Percentiles rank a stretch among this genome's conserved stretches.
These are phyloP conservation scores for Cyclophora punctaria DNA, from an alignment of 2,888 invertebrate genomes.

Conservation along the genomic window DNA sequence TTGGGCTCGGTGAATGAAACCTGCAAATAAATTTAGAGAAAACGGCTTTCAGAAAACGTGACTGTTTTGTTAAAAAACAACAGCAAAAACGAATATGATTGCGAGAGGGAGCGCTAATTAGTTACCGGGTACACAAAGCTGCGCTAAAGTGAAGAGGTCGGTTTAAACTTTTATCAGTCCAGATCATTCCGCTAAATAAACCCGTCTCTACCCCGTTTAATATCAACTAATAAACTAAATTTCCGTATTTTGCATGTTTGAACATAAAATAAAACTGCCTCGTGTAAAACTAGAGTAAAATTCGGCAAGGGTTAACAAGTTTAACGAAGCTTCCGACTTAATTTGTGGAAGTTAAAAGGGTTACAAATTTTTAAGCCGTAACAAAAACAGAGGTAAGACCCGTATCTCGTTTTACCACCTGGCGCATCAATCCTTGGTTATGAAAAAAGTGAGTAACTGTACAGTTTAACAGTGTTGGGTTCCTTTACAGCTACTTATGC, in stretches of 20 bases:
- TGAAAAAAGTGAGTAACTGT: slow-evolving; percentile 23
- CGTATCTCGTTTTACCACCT: slow-evolving; percentile 27
- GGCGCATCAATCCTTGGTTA: slow-evolving; percentile 38
- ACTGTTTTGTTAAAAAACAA: slow-evolving; percentile 37
- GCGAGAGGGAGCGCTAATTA: slow-evolving; percentile 35
- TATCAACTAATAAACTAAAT: slow-evolving; percentile 2
- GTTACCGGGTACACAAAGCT: slow-evolving; percentile 25
- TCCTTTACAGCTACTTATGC: slow-evolving; percentile 50
- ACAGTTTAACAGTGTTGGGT: slow-evolving; percentile 19
- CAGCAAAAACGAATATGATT: slow-evolving; percentile 26
- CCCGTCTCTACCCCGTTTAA: neutral
- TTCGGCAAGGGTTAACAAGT: slow-evolving; percentile 12
- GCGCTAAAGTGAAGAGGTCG: slow-evolving; percentile 19
- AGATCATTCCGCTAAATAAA: slow-evolving; percentile 12
- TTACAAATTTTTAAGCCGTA: slow-evolving; percentile 18
- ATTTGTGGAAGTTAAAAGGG: slow-evolving; percentile 16
- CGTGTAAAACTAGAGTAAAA: slow-evolving; percentile 5
- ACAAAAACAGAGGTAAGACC: slow-evolving; percentile 16
- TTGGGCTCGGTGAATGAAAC: slow-evolving; percentile 24
- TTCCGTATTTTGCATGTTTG: neutral
- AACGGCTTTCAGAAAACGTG: slow-evolving; percentile 31
- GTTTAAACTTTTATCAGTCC: slow-evolving; percentile 28
- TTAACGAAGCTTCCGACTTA: slow-evolving; percentile 7
- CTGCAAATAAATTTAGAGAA: slow-evolving; percentile 29
- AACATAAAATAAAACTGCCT: slow-evolving; percentile 3